Conservation (phyloP, 2,797 vertebrate species). For the Eulemur mongoz region DNA sequence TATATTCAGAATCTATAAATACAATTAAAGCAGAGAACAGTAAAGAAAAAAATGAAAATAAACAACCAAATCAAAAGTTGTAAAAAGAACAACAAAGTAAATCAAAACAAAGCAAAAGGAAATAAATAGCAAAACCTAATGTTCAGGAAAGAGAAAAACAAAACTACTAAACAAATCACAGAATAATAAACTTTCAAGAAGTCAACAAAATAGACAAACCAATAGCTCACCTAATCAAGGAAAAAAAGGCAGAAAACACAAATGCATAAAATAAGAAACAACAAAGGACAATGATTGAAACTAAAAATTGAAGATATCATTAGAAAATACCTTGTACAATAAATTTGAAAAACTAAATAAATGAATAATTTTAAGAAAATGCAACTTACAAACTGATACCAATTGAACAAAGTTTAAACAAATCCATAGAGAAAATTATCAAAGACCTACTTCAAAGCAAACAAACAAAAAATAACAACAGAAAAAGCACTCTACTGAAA, state of each 20-base stretch:
- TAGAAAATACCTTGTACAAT: conserved; percentile 1
- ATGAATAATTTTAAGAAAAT: conserved; percentile 13
- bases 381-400: background rate
- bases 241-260: background rate
- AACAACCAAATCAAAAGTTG: background rate
- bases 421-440: background rate
- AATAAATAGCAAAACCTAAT: conserved; percentile 8
- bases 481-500: background rate
- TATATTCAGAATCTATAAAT: background rate
- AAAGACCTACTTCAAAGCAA: background rate
- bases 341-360: conserved; percentile 30
- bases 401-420: background rate
- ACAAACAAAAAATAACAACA: background rate
- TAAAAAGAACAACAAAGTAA: background rate
- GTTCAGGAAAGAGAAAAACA: conserved; percentile 3
- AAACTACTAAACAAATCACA: background rate
- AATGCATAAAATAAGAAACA: background rate
- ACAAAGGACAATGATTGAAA: background rate
- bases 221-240: background rate
- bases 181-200: background rate
- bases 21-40: background rate
- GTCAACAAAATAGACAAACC: background rate
- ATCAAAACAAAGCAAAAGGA: background rate
- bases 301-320: background rate
- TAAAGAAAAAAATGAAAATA: conserved; percentile 8